Evolutionary conservation across 2,888 invertebrate species (phyloP).

Genomic region (Panzeria rudis): DNA sequence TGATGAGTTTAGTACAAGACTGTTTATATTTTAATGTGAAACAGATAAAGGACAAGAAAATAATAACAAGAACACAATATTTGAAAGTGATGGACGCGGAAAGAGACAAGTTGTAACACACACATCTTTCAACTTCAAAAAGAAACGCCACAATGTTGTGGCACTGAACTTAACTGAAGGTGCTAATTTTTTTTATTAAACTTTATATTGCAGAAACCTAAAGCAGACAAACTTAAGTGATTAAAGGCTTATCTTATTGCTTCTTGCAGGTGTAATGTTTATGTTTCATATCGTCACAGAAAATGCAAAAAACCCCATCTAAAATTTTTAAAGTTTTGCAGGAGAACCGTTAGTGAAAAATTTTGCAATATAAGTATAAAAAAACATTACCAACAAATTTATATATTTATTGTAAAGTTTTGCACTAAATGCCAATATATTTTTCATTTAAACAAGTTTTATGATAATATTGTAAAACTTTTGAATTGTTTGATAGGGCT

Average conservation of each 20-base stretch:
- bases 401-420: too few relatives aligned
- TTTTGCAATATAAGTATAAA: too few relatives aligned
- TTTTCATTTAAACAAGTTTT: too few relatives aligned
- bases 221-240: slow-evolving; percentile 11
- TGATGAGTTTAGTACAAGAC: slow-evolving; percentile 33
- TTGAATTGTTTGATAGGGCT: too few relatives aligned
- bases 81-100: slow-evolving; percentile 36
- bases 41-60: slow-evolving; percentile 54
- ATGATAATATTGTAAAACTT: too few relatives aligned
- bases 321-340: too few relatives aligned
- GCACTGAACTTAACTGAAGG: slow-evolving; percentile 29
- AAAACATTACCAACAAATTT: too few relatives aligned
- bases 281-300: not conserved
- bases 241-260: slow-evolving; percentile 56
- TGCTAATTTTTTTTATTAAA: slow-evolving; percentile 43
- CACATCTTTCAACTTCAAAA: not conserved
- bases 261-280: slow-evolving; percentile 51
- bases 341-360: too few relatives aligned
- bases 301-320: too few relatives aligned
- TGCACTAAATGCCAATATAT: too few relatives aligned
- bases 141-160: slow-evolving; percentile 2
- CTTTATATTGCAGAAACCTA: slow-evolving; percentile 4
- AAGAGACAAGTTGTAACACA: slow-evolving; percentile 23
- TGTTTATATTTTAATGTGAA: slow-evolving; percentile 47
- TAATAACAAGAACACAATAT: slow-evolving; percentile 17